Percentiles rank a stretch among this genome's conserved stretches.
Conservation (phyloP, 2,888 invertebrate species). For the Aethes cnicana region DNA sequence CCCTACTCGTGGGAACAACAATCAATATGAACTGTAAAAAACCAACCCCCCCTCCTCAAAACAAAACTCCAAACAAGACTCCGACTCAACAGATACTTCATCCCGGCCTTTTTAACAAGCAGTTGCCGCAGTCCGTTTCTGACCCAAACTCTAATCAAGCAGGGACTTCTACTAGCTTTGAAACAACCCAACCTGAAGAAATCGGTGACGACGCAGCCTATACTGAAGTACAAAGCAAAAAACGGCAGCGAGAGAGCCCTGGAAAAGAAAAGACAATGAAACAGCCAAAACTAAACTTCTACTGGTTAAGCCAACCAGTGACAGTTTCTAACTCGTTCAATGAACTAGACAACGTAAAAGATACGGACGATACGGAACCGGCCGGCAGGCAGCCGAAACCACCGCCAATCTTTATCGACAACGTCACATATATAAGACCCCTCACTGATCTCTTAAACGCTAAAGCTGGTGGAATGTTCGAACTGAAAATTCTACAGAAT, state of each 20-base stretch:
- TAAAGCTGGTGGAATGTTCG: neutral
- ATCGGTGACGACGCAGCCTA: neutral
- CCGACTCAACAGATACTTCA: neutral
- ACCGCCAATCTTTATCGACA: neutral
- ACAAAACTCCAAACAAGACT: neutral
- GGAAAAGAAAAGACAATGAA: neutral
- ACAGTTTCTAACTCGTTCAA: neutral
- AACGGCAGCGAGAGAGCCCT: neutral
- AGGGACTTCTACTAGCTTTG: neutral
- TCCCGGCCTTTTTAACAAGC: neutral
- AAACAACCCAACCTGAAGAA: neutral
- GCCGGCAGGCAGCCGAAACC: neutral
- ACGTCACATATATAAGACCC: neutral
- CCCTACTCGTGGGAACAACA: conserved; percentile 13
- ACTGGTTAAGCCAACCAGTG: neutral
- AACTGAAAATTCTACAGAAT: neutral
- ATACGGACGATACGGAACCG: neutral
- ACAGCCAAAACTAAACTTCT: neutral
- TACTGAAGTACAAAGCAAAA: neutral
- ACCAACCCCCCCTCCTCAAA: neutral
- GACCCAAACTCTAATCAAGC: neutral
- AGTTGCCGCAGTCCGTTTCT: neutral
- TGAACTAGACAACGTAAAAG: neutral
- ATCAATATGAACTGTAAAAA: neutral
- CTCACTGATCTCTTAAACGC: neutral